Evolutionary conservation across 1,140 invertebrate genomes (phyloP).

Genomic region (Eurosta solidaginis): DNA sequence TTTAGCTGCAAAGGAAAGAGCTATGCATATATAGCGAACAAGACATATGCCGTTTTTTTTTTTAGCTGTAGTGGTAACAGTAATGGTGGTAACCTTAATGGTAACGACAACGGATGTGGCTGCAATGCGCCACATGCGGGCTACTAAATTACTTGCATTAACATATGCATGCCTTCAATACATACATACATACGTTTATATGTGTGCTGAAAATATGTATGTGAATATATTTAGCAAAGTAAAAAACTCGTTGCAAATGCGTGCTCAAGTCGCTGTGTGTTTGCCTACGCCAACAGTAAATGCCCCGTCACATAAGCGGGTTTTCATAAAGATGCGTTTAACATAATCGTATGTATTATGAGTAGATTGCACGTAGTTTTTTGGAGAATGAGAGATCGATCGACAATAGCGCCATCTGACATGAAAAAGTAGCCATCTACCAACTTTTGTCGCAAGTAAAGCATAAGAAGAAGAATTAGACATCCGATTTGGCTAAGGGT

Average conservation of each 20-base stretch:
- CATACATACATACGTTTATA: not conserved
- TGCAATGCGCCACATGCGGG: slow-evolving; percentile 18
- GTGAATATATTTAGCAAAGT: no score
- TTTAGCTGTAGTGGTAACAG: not conserved
- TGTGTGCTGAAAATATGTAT: not conserved
- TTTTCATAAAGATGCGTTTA: no score
- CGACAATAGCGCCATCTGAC: no score
- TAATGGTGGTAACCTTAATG: slow-evolving; percentile 5
- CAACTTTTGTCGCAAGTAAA: no score
- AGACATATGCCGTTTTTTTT: not conserved
- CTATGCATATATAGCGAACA: not conserved
- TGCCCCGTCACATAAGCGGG: no score
- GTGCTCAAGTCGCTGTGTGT: not conserved
- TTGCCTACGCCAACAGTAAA: not conserved
- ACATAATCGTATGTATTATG: no score
- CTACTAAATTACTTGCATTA: not conserved
- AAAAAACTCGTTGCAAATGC: not conserved
- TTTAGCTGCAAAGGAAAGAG: not conserved
- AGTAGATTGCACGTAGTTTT: not conserved
- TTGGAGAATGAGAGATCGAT: no score
- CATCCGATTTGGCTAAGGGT: no score
- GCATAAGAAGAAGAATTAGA: no score
- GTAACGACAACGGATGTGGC: slow-evolving; percentile 19
- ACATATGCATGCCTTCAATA: not conserved
- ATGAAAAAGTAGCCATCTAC: no score